phyloP scores from a whole-genome alignment of 2,888 invertebrate species.

The Monopis laevigella region DNA sequence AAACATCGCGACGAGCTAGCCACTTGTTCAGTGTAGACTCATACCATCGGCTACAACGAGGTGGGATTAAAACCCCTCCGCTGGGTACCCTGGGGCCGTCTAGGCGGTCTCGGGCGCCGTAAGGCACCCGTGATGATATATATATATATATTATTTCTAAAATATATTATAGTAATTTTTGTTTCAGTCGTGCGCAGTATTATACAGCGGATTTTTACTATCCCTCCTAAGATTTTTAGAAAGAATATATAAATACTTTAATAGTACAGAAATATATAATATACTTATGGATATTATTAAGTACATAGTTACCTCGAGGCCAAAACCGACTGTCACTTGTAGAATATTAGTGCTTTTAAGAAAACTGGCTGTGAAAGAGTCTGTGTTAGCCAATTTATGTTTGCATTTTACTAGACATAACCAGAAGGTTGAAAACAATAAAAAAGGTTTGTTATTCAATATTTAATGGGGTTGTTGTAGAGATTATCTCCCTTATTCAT shows the following conservation, averaged over 20 bases:
- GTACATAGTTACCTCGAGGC: slow-evolving; percentile 31
- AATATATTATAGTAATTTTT: slow-evolving; percentile 12
- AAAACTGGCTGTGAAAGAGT: slow-evolving; percentile 21
- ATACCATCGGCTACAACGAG: too few species aligned
- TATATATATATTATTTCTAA: neutral
- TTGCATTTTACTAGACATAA: slow-evolving; percentile 30
- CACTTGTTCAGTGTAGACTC: too few species aligned
- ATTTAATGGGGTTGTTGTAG: neutral
- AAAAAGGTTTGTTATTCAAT: slow-evolving; percentile 48
- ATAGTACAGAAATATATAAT: slow-evolving; percentile 10
- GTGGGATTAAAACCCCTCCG: too few species aligned
- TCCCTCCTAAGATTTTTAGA: slow-evolving; percentile 26
- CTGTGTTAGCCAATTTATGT: slow-evolving; percentile 29
- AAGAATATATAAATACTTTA: slow-evolving; percentile 12
- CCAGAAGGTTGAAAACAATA: slow-evolving; percentile 45
- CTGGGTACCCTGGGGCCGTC: too few species aligned
- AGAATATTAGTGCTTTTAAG: slow-evolving; percentile 27
- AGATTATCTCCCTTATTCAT: slow-evolving; percentile 2
- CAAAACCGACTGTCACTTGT: slow-evolving; percentile 32
- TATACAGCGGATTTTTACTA: slow-evolving; percentile 39
- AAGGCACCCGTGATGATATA: too few species aligned
- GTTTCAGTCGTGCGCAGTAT: slow-evolving; percentile 43
- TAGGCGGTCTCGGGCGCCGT: too few species aligned
- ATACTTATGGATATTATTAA: slow-evolving; percentile 28
- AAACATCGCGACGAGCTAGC: too few species aligned